Evolutionary conservation across 2,888 invertebrate genomes (phyloP).

Genomic region (Tetramorium bicarinatum): DNA sequence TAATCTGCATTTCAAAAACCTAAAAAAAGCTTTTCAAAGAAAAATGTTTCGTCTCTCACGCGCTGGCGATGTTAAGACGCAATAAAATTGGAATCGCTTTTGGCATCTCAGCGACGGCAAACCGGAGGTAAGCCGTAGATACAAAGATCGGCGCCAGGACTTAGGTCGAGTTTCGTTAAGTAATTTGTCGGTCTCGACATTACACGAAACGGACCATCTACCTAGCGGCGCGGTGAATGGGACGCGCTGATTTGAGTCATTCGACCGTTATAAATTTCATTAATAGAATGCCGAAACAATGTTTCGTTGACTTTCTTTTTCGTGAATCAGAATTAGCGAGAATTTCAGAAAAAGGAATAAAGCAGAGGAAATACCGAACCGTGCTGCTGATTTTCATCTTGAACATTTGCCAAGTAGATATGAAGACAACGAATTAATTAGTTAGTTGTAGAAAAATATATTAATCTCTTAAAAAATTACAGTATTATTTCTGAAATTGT

Average conservation of each 20-base stretch:
- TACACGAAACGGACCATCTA: constrained; percentile 47
- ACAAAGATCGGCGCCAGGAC: constrained; percentile 46
- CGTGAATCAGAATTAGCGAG: constrained; percentile 32
- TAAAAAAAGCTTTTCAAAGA: neutral
- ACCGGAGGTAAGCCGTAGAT: constrained; percentile 17
- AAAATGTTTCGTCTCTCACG: constrained; percentile 18
- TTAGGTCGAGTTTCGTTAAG: constrained; percentile 49
- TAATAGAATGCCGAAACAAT: constrained; percentile 54
- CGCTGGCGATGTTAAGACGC: neutral
- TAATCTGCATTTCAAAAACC: constrained; percentile 1
- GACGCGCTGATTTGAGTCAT: constrained; percentile 35
- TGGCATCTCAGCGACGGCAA: constrained; percentile 42
- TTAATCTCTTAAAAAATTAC: neutral
- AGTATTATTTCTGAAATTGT: neutral
- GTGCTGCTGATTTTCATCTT: neutral
- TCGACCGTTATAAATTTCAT: constrained; percentile 37
- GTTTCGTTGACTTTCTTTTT: constrained; percentile 35
- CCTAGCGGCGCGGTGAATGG: constrained; percentile 39
- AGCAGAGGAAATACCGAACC: constrained; percentile 53
- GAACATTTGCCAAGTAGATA: neutral
- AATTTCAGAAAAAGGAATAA: neutral
- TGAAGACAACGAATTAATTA: neutral
- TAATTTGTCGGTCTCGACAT: constrained; percentile 58
- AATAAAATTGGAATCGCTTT: constrained; percentile 41
- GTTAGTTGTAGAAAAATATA: neutral